Evolutionary conservation across 2,113 vertebrate species (phyloP), one percentile per base, ranked within the genome.

Genomic region (Monopterus albus): DNA sequence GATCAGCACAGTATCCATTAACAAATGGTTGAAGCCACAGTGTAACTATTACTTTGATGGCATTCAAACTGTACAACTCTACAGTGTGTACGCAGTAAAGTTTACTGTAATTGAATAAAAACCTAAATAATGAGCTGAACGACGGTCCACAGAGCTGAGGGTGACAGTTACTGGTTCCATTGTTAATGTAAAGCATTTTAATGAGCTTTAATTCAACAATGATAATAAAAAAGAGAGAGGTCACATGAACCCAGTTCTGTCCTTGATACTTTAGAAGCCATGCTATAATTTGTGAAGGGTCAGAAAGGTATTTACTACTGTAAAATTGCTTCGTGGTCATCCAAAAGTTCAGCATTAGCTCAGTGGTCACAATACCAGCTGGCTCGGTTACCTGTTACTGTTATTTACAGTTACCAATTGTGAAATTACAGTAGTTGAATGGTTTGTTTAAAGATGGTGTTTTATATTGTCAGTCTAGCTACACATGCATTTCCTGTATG

Each of bases 291-390:
- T 51, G 35, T 40, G 31, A 36, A 26, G 14, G 13, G 5, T 63
- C 14, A 50, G 45, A 63, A 63, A 50, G 60, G 45, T 13, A 23
- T 43, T 43, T 21, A 5, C 18, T 43, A 43, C n/a, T n/a, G n/a
- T 12, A 11, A 7, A 18, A 45, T 21, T 10, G 2, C 10, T 21
- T 20, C 18, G 25, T 28, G 7, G 2, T 45, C 46, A 17, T 35
- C 45, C 23, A 20, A 62, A 33, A 35, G 42, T 31, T 60, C 13
- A 8, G 18, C 20, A 12, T 45, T 26, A 26, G 21, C 3, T 5
- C 5, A 20, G 18, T n/a, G 31, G 21, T 46, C 42, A 21, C 18
- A 20, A 25, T 33, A 40, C 12, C n/a, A 46, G 10, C 12, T 46
- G 58, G n/a, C n/a, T n/a, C n/a, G n/a, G n/a, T n/a, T 20, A 42